A percentile compares a stretch with the other conserved stretches of the same genome.
Evolutionary conservation across 2,888 invertebrate species (phyloP).

Genomic region (Rhagonycha fulva): DNA sequence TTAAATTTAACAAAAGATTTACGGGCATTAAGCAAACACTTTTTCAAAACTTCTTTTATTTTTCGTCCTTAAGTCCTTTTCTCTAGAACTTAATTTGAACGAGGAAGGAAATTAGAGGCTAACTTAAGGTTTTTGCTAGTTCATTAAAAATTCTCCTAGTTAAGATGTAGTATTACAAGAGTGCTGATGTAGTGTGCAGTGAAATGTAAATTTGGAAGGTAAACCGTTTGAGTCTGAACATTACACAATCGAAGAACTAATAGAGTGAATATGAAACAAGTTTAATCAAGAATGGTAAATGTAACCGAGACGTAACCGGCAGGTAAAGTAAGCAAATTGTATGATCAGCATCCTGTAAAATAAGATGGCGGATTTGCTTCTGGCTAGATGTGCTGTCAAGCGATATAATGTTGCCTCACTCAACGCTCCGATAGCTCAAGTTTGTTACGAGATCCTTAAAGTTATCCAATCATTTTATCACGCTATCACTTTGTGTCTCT

Average conservation of each 20-base stretch:
- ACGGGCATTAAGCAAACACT: not conserved
- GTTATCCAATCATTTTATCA: slow-evolving; percentile 28
- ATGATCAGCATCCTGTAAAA: slow-evolving; percentile 29
- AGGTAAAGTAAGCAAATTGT: slow-evolving; percentile 22
- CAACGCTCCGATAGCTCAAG: slow-evolving; percentile 28
- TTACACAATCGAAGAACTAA: slow-evolving; percentile 14
- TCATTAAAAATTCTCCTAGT: not conserved
- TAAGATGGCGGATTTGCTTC: slow-evolving; percentile 29
- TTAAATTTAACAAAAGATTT: slow-evolving; percentile 26
- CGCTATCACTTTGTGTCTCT: slow-evolving; percentile 20
- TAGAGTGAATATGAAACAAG: slow-evolving; percentile 17
- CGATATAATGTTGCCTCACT: slow-evolving; percentile 27
- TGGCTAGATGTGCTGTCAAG: slow-evolving; percentile 29
- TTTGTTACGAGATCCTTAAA: slow-evolving; percentile 29
- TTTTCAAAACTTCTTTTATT: not conserved
- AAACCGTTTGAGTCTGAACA: not conserved
- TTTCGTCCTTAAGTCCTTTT: not conserved
- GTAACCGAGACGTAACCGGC: slow-evolving; percentile 7
- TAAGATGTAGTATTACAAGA: too few species aligned
- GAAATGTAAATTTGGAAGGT: not conserved
- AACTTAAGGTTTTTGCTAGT: not conserved
- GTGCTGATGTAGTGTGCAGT: not conserved
- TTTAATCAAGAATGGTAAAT: slow-evolving; percentile 22
- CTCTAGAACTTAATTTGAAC: not conserved
- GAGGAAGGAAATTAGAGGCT: not conserved